Evolutionary conservation across 2,797 vertebrate species (phyloP).

Genomic region (Anolis apletophallus): DNA sequence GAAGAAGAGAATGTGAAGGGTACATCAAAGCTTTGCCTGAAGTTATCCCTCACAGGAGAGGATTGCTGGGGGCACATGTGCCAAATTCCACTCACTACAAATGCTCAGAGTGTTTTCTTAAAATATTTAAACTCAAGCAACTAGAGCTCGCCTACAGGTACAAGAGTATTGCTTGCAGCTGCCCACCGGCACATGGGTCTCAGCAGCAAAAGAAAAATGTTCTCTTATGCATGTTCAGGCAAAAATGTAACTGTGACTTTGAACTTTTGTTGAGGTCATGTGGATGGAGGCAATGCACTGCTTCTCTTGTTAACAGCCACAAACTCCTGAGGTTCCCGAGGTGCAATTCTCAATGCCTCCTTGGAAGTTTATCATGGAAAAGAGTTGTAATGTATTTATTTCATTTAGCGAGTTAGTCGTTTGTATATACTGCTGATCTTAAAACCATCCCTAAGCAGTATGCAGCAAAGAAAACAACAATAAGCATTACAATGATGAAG

Average conservation of each 20-base stretch:
- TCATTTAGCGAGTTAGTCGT: neutral
- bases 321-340: neutral
- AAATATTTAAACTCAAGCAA: neutral
- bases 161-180: neutral
- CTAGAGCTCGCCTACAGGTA: constrained; percentile 1
- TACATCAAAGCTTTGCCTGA: neutral
- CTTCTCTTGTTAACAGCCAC: neutral
- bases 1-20: neutral
- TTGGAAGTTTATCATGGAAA: neutral
- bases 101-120: constrained; percentile 4
- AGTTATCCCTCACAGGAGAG: neutral
- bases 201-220: neutral
- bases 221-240: neutral
- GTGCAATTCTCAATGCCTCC: neutral
- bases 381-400: neutral
- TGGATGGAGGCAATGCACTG: neutral
- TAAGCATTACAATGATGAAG: neutral
- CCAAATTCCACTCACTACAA: neutral
- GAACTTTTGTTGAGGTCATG: neutral
- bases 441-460: neutral
- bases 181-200: neutral
- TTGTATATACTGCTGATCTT: neutral
- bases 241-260: neutral
- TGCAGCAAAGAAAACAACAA: neutral
- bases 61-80: neutral